Evolutionary conservation across 2,888 invertebrate genomes (phyloP).

Genomic region (Pollenia angustigena): DNA sequence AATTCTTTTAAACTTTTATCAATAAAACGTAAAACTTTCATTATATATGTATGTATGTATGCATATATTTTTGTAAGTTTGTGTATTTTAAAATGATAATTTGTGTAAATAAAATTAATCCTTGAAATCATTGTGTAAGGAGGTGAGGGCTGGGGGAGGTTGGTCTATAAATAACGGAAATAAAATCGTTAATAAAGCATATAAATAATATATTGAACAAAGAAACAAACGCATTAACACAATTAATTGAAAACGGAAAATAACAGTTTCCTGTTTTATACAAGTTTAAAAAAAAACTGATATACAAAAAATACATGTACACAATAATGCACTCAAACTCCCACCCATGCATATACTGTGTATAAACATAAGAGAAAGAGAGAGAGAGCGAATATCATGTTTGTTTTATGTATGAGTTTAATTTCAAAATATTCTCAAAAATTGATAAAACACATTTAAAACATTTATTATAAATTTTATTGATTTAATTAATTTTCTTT

Average conservation of each 20-base stretch:
- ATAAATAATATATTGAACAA: background rate
- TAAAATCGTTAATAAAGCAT: conserved; percentile 31
- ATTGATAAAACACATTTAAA: conserved; percentile 58
- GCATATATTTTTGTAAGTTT: background rate
- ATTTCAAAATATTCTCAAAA: conserved; percentile 13
- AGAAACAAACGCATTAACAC: conserved; percentile 22
- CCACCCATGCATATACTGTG: background rate
- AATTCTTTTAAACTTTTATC: conserved; percentile 21
- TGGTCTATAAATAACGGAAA: conserved; percentile 27
- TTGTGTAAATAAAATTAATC: conserved; percentile 50
- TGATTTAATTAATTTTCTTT: conserved; percentile 17
- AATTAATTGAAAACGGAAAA: conserved; percentile 58
- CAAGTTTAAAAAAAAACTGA: conserved; percentile 1
- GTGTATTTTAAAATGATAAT: conserved; percentile 13
- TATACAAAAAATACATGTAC: background rate
- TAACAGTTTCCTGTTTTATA: conserved; percentile 43
- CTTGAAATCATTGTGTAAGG: conserved; percentile 4
- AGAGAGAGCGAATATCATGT: too few species aligned
- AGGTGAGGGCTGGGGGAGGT: background rate
- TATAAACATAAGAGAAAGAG: too few species aligned
- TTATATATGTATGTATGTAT: conserved; percentile 49
- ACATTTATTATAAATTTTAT: conserved; percentile 65
- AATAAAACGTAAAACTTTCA: conserved; percentile 66
- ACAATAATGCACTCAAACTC: too few species aligned
- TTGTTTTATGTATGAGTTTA: background rate